A percentile compares a stretch with the other conserved stretches of the same genome.
Conservation (phyloP, 2,888 invertebrate species). For the Eristalinus aeneus region DNA sequence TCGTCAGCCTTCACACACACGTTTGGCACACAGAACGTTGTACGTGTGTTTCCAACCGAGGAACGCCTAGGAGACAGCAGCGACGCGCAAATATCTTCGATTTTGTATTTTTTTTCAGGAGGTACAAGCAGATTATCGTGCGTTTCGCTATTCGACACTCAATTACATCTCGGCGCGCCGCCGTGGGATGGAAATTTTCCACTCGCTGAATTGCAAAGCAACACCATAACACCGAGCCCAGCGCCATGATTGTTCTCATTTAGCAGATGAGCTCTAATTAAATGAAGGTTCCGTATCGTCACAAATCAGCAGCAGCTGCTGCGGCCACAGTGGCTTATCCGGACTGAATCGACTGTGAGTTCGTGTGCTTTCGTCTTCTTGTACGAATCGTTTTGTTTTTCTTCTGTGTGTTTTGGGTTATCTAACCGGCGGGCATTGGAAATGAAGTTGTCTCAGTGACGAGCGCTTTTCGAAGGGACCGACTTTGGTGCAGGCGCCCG, state of each 20-base stretch:
- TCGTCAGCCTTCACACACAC: too few relatives aligned
- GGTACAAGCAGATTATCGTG: constrained; percentile 21
- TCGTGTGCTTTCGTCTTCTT: too few relatives aligned
- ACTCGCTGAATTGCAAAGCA: constrained; percentile 28
- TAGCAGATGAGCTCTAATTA: constrained; percentile 64
- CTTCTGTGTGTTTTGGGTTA: too few relatives aligned
- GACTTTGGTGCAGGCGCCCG: too few relatives aligned
- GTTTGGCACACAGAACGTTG: too few relatives aligned
- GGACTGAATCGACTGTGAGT: too few relatives aligned
- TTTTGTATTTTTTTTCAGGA: not conserved
- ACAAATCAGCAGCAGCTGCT: not conserved
- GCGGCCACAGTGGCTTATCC: too few relatives aligned
- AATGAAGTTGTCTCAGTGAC: too few relatives aligned
- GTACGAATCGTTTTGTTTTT: too few relatives aligned
- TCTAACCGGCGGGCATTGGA: too few relatives aligned
- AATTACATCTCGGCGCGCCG: not conserved
- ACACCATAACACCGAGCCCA: constrained; percentile 14
- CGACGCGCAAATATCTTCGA: not conserved
- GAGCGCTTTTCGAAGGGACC: too few relatives aligned
- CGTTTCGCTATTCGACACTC: constrained; percentile 19
- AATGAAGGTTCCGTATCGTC: constrained; percentile 18
- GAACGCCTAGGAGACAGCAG: not conserved
- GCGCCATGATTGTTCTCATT: constrained; percentile 43
- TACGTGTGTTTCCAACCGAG: too few relatives aligned
- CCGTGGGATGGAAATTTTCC: constrained; percentile 41